phyloP scores from a whole-genome alignment of 1,140 invertebrate species.

The Drosophila sp. region DNA sequence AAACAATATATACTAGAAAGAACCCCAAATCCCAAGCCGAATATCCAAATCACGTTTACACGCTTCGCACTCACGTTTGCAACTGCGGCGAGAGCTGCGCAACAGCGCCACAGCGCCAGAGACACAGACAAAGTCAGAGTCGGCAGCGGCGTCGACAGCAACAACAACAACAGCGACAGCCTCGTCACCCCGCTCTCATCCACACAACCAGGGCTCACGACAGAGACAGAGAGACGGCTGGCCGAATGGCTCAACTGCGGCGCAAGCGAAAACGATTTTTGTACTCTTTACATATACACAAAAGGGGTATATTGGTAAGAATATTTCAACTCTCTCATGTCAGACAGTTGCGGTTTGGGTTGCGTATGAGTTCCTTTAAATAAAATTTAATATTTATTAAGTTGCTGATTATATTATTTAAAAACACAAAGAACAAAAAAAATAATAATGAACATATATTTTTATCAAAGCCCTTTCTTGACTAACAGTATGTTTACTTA shows the following conservation, averaged over 20 bases:
- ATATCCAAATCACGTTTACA: constrained; percentile 79
- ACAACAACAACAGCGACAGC: constrained; percentile 31
- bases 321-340: no score
- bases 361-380: no score
- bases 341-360: no score
- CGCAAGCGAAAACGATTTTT: constrained; percentile 75
- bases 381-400: no score
- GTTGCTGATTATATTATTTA: no score
- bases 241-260: constrained; percentile 39
- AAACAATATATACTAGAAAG: constrained; percentile 14
- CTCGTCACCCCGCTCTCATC: constrained; percentile 31
- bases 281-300: constrained; percentile 4
- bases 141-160: constrained; percentile 12
- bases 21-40: constrained; percentile 16
- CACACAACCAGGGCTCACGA: constrained; percentile 40
- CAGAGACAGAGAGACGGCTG: constrained; percentile 43
- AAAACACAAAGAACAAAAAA: no score
- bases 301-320: constrained; percentile 1
- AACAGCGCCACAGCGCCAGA: not conserved
- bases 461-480: no score
- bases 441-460: no score
- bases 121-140: not conserved
- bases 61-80: constrained; percentile 82
- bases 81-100: constrained; percentile 63
- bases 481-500: no score